Evolutionary conservation across 2,113 vertebrate species (phyloP).

Genomic region (Gasterosteus nipponicus): DNA sequence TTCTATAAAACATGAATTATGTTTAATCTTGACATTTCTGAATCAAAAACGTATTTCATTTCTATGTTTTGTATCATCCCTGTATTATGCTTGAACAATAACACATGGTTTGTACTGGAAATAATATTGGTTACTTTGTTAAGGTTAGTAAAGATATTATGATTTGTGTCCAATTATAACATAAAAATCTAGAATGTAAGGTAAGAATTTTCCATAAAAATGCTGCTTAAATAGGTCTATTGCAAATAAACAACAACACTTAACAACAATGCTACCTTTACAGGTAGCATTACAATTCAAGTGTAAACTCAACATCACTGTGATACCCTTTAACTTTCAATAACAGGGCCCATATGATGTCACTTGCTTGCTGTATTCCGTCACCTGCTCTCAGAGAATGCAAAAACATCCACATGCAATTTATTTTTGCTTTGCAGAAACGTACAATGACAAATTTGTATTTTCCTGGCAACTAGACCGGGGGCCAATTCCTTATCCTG

Average conservation of each 20-base stretch:
- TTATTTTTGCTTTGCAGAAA: background rate
- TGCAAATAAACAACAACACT: too few species aligned
- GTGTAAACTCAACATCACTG: background rate
- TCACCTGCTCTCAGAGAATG: background rate
- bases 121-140: background rate
- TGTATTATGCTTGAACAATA: background rate
- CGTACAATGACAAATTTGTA: background rate
- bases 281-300: background rate
- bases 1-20: background rate
- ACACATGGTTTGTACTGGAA: background rate
- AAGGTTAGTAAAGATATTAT: background rate
- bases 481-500: background rate
- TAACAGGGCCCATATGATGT: background rate
- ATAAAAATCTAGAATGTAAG: background rate
- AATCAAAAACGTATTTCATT: background rate
- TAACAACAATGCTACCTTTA: too few species aligned
- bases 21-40: background rate
- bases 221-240: too few species aligned
- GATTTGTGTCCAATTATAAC: background rate
- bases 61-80: background rate
- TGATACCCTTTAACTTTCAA: too few species aligned
- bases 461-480: background rate
- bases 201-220: background rate
- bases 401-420: background rate
- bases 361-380: background rate